phyloP scores from a whole-genome alignment of 2,888 invertebrate species.

The Chelonus formosanus region DNA sequence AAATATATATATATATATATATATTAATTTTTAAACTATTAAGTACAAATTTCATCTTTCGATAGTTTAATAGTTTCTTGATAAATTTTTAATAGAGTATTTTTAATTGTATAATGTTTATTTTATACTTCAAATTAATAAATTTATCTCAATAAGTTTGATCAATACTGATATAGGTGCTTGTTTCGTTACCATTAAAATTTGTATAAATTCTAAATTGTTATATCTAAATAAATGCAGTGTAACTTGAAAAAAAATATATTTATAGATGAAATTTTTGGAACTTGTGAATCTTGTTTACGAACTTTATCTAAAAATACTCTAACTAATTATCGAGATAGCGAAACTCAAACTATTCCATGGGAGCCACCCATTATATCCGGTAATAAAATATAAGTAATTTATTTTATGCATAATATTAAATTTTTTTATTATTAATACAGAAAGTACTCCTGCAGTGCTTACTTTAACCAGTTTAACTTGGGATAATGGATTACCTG shows the following conservation, averaged over 20 bases:
- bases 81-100: no score
- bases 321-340: constrained; percentile 79
- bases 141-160: no score
- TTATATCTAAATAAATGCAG: not conserved
- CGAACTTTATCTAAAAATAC: constrained; percentile 62
- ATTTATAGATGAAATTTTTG: constrained; percentile 1
- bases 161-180: no score
- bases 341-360: constrained; percentile 79
- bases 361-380: constrained; percentile 74
- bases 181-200: no score
- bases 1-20: no score
- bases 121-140: no score
- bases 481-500: constrained; percentile 74
- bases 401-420: constrained; percentile 12
- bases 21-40: no score
- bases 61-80: no score
- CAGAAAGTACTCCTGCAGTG: constrained; percentile 70
- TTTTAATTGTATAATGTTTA: no score
- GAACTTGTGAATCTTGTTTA: no score
- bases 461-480: constrained; percentile 69
- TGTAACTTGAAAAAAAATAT: not conserved
- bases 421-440: constrained; percentile 6
- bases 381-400: constrained; percentile 42
- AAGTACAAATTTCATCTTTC: no score
- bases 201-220: no score